Conservation (phyloP, 2,797 vertebrate genomes). For the Bryconaethiops microstoma region DNA sequence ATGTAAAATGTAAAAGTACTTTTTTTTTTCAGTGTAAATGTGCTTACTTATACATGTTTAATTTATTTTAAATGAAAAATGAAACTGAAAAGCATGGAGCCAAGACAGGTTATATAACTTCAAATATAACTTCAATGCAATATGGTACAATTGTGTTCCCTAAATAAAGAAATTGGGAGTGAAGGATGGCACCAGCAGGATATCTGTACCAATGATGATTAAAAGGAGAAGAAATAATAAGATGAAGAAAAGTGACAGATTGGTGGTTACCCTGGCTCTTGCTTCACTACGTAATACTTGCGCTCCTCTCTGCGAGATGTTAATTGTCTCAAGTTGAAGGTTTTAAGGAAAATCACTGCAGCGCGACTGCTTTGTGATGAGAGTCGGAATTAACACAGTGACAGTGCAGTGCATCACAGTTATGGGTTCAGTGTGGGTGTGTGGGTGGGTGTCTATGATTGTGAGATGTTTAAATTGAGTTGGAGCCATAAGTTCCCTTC, state of each 20-base stretch:
- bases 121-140: too few relatives aligned
- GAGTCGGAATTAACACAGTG: constrained; percentile 32
- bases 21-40: too few relatives aligned
- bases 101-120: too few relatives aligned
- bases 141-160: too few relatives aligned
- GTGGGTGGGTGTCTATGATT: background rate
- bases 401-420: constrained; percentile 18
- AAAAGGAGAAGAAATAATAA: constrained; percentile 7
- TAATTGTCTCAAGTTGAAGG: constrained; percentile 25
- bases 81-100: too few relatives aligned
- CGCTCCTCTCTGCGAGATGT: background rate
- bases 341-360: constrained; percentile 27
- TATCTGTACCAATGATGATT: background rate
- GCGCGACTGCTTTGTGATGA: constrained; percentile 20
- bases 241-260: background rate
- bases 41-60: too few relatives aligned
- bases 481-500: background rate
- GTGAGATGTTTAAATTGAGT: constrained; percentile 14
- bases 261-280: background rate
- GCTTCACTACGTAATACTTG: constrained; percentile 1
- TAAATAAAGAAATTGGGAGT: background rate
- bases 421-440: constrained; percentile 1
- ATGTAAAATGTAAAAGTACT: too few relatives aligned
- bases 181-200: background rate
- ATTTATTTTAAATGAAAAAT: too few relatives aligned